Conservation (phyloP, 2,888 invertebrate species). For the Coenonympha glycerion region DNA sequence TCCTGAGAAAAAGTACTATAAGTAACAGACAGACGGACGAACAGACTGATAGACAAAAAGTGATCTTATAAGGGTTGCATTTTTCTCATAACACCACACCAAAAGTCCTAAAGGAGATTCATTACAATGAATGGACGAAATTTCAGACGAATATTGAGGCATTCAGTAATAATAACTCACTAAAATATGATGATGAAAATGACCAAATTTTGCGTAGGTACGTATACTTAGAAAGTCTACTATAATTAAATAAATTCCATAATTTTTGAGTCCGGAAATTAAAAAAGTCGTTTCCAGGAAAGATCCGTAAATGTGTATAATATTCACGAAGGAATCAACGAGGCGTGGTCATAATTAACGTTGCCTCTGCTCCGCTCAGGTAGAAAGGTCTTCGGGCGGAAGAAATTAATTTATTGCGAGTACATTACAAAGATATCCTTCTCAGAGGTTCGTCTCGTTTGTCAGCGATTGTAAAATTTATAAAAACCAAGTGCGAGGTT, state of each 20-base stretch:
- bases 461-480: slow-evolving; percentile 25
- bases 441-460: slow-evolving; percentile 28
- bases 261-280: neutral
- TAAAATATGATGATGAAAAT: too few relatives aligned
- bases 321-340: slow-evolving; percentile 20
- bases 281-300: neutral
- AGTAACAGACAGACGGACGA: too few relatives aligned
- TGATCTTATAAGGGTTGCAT: too few relatives aligned
- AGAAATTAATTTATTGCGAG: slow-evolving; percentile 51
- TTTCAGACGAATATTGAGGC: too few relatives aligned
- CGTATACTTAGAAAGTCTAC: too few relatives aligned
- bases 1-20: too few relatives aligned
- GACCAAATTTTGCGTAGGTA: too few relatives aligned
- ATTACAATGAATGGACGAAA: too few relatives aligned
- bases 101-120: too few relatives aligned
- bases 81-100: too few relatives aligned
- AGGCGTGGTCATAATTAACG: slow-evolving; percentile 22
- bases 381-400: slow-evolving; percentile 33
- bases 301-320: neutral
- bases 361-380: slow-evolving; percentile 18
- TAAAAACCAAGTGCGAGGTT: neutral
- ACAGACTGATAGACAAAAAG: too few relatives aligned
- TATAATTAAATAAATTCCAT: neutral
- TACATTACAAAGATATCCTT: slow-evolving; percentile 41
- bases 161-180: too few relatives aligned